Conservation (phyloP, 2,797 vertebrate species). For the Esox masquinongy region DNA sequence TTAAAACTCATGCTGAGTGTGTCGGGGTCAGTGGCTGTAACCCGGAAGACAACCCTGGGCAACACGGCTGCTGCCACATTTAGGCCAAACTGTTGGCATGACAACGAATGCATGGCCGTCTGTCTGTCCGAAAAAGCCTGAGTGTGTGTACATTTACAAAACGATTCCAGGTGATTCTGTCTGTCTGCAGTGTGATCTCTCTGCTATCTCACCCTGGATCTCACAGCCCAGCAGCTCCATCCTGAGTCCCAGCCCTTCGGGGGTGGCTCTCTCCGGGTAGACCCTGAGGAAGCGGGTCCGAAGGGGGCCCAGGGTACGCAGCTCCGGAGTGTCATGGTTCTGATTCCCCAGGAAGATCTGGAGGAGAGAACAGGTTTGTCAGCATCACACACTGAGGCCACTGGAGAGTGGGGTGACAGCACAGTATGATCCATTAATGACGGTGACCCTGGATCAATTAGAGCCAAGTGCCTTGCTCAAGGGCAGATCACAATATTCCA, state of each 20-base stretch:
- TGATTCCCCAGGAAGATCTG: slow-evolving; percentile 97
- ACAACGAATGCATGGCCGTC: slow-evolving; percentile 11
- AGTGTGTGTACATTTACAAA: slow-evolving; percentile 1
- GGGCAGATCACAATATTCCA: too few relatives aligned
- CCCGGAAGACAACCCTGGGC: too few relatives aligned
- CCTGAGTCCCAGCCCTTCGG: slow-evolving; percentile 87
- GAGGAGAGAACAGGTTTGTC: not conserved
- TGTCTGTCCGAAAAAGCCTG: not conserved
- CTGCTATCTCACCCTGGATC: slow-evolving; percentile 80
- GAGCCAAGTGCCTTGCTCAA: too few relatives aligned
- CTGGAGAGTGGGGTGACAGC: too few relatives aligned
- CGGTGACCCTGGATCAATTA: too few relatives aligned
- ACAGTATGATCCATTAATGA: too few relatives aligned
- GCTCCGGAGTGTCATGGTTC: slow-evolving; percentile 96
- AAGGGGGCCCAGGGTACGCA: slow-evolving; percentile 86
- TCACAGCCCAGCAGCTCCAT: slow-evolving; percentile 96
- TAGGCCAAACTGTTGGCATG: not conserved
- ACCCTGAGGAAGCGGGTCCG: slow-evolving; percentile 88
- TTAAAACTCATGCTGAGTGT: too few relatives aligned
- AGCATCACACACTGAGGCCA: not conserved
- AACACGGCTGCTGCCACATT: not conserved
- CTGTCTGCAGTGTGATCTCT: not conserved
- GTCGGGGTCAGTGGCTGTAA: too few relatives aligned
- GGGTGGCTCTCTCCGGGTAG: slow-evolving; percentile 92
- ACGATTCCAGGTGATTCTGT: not conserved